Evolutionary conservation across 2,113 vertebrate species (phyloP), one percentile per base, ranked within the genome.

Genomic region (Nannospalax galili): DNA sequence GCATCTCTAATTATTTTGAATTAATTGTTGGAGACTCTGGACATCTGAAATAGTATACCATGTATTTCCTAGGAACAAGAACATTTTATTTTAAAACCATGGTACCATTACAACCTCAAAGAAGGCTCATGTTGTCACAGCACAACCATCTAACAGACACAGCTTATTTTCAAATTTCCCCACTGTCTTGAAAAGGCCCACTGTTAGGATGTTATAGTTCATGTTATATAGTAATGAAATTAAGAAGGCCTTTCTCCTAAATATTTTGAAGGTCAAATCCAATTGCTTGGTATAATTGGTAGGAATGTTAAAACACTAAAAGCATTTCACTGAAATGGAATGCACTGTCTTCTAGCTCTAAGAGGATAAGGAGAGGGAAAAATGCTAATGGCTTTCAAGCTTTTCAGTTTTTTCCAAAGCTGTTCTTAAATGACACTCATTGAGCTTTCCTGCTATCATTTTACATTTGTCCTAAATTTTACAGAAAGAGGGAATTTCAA

Each of bases 161-260:
- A 62, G 2, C 5, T n/a, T 78, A 73, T 32, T 28, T 45, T 56
- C 17, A 78, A 6, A 48, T n/a, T 52, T 67, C 60, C 17, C 28
- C 64, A 16, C 37, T 78, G n/a, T 72, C 84, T 37, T 85, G 70
- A 26, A 92, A 92, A 35, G 26, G 78, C 65, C 22, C 75, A 7
- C 5, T 32, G 2, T 32, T 70, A 42, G 4, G n/a, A 72, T 82
- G 32, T 45, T 52, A 52, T 11, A 52, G 48, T 82, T 73, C 56
- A 32, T 78, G 28, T 86, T 82, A 14, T 48, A 22, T 64, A 22
- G 20, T 87, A 94, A 62, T 79, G n/a, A 96, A 84, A 35, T 89
- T 84, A 90, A 90, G 60, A 90, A 92, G 90, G 3, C 0, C 8
- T 69, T 93, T 92, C 26, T 94, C 72, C 88, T 69, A 64, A 86